phyloP scores from a whole-genome alignment of 64 coral and sea anemone species.

The Hydrozoanthus tunicans region DNA sequence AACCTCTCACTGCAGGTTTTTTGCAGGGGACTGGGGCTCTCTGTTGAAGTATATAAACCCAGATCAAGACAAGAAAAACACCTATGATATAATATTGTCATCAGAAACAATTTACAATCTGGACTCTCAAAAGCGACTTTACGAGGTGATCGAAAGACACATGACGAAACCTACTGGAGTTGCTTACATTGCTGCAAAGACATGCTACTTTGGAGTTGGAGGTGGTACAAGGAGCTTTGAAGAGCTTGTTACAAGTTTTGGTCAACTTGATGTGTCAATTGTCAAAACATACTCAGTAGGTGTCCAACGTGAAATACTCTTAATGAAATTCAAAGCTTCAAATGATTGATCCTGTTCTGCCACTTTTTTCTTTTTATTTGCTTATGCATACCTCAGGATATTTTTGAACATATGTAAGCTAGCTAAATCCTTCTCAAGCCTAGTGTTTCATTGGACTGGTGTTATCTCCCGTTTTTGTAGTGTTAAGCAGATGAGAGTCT shows the following conservation, averaged over 20 bases:
- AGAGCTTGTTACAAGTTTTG: slow-evolving; percentile 55
- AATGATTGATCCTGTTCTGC: neutral
- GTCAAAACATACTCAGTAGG: slow-evolving; percentile 48
- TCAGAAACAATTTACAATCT: slow-evolving; percentile 94
- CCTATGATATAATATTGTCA: slow-evolving; percentile 91
- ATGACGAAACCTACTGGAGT: slow-evolving; percentile 68
- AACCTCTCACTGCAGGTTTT: slow-evolving; percentile 61
- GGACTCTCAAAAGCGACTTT: slow-evolving; percentile 65
- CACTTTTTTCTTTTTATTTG: neutral
- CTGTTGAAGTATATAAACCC: slow-evolving; percentile 70
- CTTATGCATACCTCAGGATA: neutral
- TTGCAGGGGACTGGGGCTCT: slow-evolving; percentile 85
- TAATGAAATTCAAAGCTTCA: slow-evolving; percentile 39
- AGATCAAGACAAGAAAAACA: slow-evolving; percentile 20
- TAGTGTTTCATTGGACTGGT: too few relatives aligned
- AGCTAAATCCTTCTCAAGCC: too few relatives aligned
- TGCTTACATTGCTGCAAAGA: slow-evolving; percentile 92
- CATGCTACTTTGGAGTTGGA: slow-evolving; percentile 98
- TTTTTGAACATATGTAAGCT: too few relatives aligned
- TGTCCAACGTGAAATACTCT: slow-evolving; percentile 85
- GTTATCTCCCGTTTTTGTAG: too few relatives aligned
- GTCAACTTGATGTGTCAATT: slow-evolving; percentile 53
- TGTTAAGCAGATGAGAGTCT: too few relatives aligned
- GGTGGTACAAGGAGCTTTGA: slow-evolving; percentile 89
- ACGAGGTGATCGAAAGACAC: slow-evolving; percentile 71